Evolutionary conservation across 2,113 vertebrate genomes (phyloP), one percentile per base, ranked within the genome.

Genomic region (Vulpes lagopus): DNA sequence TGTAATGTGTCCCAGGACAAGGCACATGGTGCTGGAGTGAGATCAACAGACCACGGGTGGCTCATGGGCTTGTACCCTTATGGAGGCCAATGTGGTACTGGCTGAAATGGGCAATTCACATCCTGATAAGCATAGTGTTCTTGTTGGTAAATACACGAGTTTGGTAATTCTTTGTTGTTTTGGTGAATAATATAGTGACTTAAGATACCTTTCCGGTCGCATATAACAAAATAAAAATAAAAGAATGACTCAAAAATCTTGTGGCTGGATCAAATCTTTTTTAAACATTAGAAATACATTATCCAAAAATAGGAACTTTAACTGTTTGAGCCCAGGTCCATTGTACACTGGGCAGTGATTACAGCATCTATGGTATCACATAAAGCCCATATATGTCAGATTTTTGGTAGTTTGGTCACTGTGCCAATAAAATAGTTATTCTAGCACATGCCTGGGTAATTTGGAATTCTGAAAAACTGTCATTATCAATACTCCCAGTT

Each of bases 1-100:
- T 43, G 43, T 43, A 43, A 9, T 3, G 19, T 14, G 55, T 49
- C 57, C 64, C 30, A 4, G 3, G 0, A 57, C 0, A 20, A 30
- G 35, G 73, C 17, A 10, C n/a, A 8, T 0, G 14, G 25, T 30
- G 78, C 43, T 43, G 5, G 53, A 55, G 55, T 1, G 12, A 62
- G 73, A n/a, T 51, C 49, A 15, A 23, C 16, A 22, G 82, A 62
- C 53, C 35, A 64, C 0, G 5, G 30, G 51, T 81, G 30, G 14
- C 57, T 15, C 38, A 23, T 0, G 0, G 16, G 23, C 23, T n/a
- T 32, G 51, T 15, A 9, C 82, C 49, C 65, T 32, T 16, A 20
- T 8, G 51, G 55, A 57, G 67, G 25, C 25, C 59, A 23, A 14
- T 0, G 0, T 5, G 69, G 27, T 2, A 8, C 65, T 1, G 15